phyloP scores from a whole-genome alignment of 2,113 vertebrate species.

The Phaethon lepturus region DNA sequence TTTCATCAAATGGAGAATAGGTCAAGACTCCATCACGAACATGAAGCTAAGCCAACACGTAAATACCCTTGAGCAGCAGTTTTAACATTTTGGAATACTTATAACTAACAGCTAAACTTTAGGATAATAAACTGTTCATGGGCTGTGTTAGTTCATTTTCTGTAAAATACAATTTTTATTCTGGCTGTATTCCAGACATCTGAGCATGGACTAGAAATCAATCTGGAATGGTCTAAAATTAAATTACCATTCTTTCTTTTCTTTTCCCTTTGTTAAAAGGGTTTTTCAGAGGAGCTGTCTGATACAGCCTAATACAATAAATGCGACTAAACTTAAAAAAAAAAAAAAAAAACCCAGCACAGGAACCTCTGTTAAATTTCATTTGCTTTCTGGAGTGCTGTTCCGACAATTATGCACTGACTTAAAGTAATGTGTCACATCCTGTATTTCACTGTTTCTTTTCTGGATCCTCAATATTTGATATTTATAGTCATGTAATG shows the following conservation, averaged over 20 bases:
- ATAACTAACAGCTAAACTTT: conserved; percentile 16
- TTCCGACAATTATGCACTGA: not conserved
- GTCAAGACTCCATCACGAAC: not conserved
- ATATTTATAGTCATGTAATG: not conserved
- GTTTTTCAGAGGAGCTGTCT: not conserved
- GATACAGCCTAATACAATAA: not conserved
- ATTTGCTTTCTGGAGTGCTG: not conserved
- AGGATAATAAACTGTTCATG: conserved; percentile 28
- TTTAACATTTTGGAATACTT: conserved; percentile 44
- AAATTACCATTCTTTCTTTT: not conserved
- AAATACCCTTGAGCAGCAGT: conserved; percentile 18
- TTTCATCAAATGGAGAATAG: conserved; percentile 6
- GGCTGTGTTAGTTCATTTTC: conserved; percentile 1
- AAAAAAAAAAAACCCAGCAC: not conserved
- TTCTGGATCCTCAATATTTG: not conserved
- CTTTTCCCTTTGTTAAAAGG: not conserved
- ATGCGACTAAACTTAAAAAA: not conserved
- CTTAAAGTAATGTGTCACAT: not conserved
- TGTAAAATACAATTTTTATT: conserved; percentile 16
- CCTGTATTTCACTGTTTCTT: not conserved
- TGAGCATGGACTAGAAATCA: conserved; percentile 1
- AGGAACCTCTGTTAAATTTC: not conserved
- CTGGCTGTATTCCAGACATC: conserved; percentile 4
- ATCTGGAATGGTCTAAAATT: conserved; percentile 7
- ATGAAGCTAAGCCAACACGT: not conserved